These are phyloP conservation scores for Synanthedon tipuliformis DNA, from an alignment of 2,888 invertebrate genomes.

Conservation along the genomic window DNA sequence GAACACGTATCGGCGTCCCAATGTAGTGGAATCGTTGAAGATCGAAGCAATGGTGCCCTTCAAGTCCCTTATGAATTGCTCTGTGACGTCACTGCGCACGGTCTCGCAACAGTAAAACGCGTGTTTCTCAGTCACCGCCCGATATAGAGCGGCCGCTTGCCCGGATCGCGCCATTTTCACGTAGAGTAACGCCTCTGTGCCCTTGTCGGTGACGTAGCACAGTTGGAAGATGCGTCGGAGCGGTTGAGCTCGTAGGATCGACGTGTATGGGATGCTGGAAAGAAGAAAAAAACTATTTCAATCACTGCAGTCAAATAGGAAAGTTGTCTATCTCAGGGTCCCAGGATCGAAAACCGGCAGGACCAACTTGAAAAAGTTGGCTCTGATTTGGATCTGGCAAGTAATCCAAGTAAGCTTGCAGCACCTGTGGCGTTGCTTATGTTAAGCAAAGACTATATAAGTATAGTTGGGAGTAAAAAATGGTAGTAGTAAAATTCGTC, in stretches of 20 bases:
- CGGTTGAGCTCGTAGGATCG: conserved; percentile 83
- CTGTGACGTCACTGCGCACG: conserved; percentile 86
- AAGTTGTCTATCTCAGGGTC: too few species aligned
- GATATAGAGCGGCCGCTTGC: conserved; percentile 84
- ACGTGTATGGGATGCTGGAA: conserved; percentile 82
- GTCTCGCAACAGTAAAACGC: conserved; percentile 95
- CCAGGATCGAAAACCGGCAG: too few species aligned
- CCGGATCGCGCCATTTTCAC: conserved; percentile 85
- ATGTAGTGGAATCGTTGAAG: conserved; percentile 88
- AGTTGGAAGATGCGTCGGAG: conserved; percentile 80
- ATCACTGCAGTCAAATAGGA: too few species aligned
- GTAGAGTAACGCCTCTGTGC: conserved; percentile 77
- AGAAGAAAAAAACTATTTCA: too few species aligned
- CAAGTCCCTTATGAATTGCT: conserved; percentile 89
- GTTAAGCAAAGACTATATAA: too few species aligned
- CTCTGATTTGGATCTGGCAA: too few species aligned
- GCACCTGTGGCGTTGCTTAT: too few species aligned
- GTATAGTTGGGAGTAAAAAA: too few species aligned
- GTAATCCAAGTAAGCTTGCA: too few species aligned
- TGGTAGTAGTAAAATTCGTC: too few species aligned
- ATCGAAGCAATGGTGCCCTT: conserved; percentile 92
- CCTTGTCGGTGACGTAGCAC: conserved; percentile 77
- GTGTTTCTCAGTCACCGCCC: conserved; percentile 91
- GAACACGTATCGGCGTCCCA: conserved; percentile 91
- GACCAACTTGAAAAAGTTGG: too few species aligned